Conservation (phyloP, 2,797 vertebrate species). For the Pogonophryne albipinna region DNA sequence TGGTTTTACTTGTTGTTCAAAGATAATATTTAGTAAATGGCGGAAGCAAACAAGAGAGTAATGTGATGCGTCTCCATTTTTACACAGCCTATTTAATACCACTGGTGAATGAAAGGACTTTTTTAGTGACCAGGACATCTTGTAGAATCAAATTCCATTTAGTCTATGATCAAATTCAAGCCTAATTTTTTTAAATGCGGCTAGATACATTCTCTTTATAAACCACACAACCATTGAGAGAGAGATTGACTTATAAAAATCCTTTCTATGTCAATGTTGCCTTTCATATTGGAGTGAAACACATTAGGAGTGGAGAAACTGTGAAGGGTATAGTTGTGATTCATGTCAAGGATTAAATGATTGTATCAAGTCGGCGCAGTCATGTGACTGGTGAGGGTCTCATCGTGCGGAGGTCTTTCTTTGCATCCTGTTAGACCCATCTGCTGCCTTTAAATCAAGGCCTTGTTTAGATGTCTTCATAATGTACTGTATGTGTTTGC, state of each 20-base stretch:
- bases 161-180: no score
- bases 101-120: not conserved
- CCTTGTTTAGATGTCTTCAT: not conserved
- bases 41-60: not conserved
- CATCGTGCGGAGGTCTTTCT: not conserved
- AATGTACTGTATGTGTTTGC: not conserved
- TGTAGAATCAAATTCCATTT: no score
- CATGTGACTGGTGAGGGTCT: conserved; percentile 9
- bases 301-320: not conserved
- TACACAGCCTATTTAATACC: not conserved
- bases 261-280: not conserved
- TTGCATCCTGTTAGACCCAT: not conserved
- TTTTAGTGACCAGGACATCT: not conserved
- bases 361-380: not conserved
- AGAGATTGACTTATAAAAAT: not conserved
- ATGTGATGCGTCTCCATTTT: not conserved
- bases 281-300: not conserved
- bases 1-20: not conserved
- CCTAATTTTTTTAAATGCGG: not conserved
- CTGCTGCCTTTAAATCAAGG: not conserved
- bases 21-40: not conserved
- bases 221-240: not conserved
- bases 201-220: not conserved
- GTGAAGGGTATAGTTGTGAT: not conserved
- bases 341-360: not conserved